Percentiles rank a stretch among this genome's conserved stretches.
phyloP scores from a whole-genome alignment of 2,888 invertebrate genomes.

The Teleiodes luculella region DNA sequence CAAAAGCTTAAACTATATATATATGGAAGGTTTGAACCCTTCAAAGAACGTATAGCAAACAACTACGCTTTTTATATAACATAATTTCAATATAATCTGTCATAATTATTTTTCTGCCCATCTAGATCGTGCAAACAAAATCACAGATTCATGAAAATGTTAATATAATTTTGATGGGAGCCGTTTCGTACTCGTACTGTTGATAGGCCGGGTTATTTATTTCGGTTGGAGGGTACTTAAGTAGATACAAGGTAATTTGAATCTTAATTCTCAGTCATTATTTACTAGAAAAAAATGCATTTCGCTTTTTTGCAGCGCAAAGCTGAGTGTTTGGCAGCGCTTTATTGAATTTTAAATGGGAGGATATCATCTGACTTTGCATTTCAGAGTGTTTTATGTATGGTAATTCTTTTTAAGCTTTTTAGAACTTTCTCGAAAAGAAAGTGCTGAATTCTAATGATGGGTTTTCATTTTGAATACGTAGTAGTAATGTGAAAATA shows the following conservation, averaged over 20 bases:
- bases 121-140: constrained; percentile 36
- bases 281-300: constrained; percentile 67
- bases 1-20: too few relatives aligned
- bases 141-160: constrained; percentile 63
- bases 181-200: constrained; percentile 43
- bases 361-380: not conserved
- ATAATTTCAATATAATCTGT: not conserved
- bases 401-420: not conserved
- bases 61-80: too few relatives aligned
- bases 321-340: constrained; percentile 27
- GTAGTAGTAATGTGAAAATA: too few relatives aligned
- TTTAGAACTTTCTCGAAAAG: not conserved
- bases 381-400: not conserved
- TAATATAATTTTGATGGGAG: constrained; percentile 61
- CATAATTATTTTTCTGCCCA: not conserved
- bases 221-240: constrained; percentile 47
- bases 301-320: constrained; percentile 45
- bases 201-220: constrained; percentile 55
- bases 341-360: constrained; percentile 15
- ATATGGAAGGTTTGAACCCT: too few relatives aligned
- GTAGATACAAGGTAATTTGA: constrained; percentile 67
- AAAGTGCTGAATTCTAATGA: not conserved
- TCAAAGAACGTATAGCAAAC: too few relatives aligned
- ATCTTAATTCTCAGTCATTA: constrained; percentile 68
- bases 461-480: not conserved